Evolutionary conservation across 92 coral and sea anemone genomes (phyloP).

Genomic region (Montipora capitata): DNA sequence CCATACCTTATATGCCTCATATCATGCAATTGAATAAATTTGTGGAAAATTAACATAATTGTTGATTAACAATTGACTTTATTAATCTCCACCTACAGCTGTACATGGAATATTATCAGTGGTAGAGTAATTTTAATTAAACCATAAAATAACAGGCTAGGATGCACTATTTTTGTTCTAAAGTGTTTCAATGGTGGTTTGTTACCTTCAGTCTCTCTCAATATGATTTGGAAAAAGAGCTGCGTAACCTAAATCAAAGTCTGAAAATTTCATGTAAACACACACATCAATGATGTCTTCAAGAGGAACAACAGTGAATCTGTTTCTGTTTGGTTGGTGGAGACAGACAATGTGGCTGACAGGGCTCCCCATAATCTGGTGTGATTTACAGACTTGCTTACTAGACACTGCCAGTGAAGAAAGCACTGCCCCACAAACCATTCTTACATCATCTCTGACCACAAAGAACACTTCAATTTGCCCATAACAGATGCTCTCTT

Average conservation of each 20-base stretch:
- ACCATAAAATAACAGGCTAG: conserved; percentile 1
- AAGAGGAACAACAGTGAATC: conserved; percentile 40
- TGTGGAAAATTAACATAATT: conserved; percentile 15
- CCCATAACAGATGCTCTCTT: conserved; percentile 50
- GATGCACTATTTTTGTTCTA: conserved; percentile 6
- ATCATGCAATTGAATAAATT: conserved; percentile 15
- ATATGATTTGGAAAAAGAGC: conserved; percentile 64
- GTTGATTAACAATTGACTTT: neutral
- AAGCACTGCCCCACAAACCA: conserved; percentile 55
- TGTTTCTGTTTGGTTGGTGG: conserved; percentile 50
- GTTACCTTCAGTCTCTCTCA: conserved; percentile 52
- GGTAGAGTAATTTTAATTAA: neutral
- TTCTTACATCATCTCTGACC: conserved; percentile 26
- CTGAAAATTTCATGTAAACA: conserved; percentile 44
- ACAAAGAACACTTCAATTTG: conserved; percentile 63
- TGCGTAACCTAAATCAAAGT: conserved; percentile 35
- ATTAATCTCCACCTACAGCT: conserved; percentile 2
- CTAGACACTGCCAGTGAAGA: conserved; percentile 42
- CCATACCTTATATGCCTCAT: conserved; percentile 14
- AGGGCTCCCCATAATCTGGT: conserved; percentile 31
- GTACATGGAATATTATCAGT: conserved; percentile 8
- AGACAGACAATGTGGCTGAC: conserved; percentile 36
- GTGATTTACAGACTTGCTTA: conserved; percentile 15
- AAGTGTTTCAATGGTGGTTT: neutral
- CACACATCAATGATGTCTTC: neutral